Evolutionary conservation across 2,797 vertebrate genomes (phyloP).

Genomic region (Poecilia picta): DNA sequence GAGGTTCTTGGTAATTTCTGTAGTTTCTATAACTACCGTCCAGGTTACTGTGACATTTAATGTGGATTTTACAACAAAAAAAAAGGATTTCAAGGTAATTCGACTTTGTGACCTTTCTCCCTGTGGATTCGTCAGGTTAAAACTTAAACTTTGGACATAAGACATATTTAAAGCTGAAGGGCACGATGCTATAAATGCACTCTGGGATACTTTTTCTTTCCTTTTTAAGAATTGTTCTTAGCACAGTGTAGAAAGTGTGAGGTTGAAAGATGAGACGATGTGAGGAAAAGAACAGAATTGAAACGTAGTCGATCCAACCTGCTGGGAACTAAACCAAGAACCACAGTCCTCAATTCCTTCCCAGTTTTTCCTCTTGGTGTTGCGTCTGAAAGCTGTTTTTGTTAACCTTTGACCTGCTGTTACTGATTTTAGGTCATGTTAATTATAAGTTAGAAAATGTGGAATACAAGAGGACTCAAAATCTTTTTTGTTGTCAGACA

Average conservation of each 20-base stretch:
- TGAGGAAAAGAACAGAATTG: background rate
- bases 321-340: background rate
- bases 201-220: background rate
- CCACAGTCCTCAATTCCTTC: background rate
- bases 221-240: background rate
- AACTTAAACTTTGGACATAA: constrained; percentile 16
- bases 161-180: constrained; percentile 21
- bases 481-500: background rate
- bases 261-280: background rate
- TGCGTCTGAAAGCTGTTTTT: background rate
- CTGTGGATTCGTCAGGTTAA: background rate
- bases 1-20: background rate
- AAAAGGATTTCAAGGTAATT: constrained; percentile 3
- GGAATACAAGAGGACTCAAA: background rate
- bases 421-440: background rate
- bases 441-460: background rate
- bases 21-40: background rate
- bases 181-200: constrained; percentile 14
- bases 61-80: constrained; percentile 2
- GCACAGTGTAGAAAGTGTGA: background rate
- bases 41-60: constrained; percentile 8
- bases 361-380: background rate
- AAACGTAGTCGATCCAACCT: background rate
- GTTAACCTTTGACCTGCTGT: background rate
- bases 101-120: constrained; percentile 13